Evolutionary conservation across 2,888 invertebrate genomes (phyloP).

Genomic region (Netelia virgata): DNA sequence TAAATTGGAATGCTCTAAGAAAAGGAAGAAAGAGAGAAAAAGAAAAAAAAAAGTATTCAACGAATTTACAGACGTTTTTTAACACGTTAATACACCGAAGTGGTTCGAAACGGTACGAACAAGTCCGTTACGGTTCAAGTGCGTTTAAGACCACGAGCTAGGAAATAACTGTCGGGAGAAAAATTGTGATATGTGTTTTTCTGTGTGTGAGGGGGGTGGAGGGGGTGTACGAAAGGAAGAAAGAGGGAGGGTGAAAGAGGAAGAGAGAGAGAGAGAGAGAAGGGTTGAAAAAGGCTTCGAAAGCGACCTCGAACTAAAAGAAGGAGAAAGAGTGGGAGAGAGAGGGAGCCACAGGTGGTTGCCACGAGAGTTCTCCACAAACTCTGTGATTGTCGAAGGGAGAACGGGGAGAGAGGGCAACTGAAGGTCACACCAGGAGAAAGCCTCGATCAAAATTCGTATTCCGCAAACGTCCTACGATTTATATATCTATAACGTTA

Average conservation of each 20-base stretch:
- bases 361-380: constrained; percentile 31
- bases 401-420: neutral
- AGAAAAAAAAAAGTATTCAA: constrained; percentile 1
- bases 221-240: neutral
- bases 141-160: constrained; percentile 37
- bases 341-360: constrained; percentile 70
- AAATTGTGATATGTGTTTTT: neutral
- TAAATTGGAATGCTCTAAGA: constrained; percentile 82
- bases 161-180: neutral
- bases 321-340: constrained; percentile 18
- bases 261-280: constrained; percentile 17
- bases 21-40: neutral
- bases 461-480: constrained; percentile 20
- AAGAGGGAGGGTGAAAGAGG: neutral
- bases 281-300: constrained; percentile 41
- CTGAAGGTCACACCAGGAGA: constrained; percentile 48
- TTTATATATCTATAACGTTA: neutral
- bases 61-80: neutral
- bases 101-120: neutral
- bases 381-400: constrained; percentile 38
- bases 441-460: constrained; percentile 20
- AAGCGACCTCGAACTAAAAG: constrained; percentile 36
- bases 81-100: neutral
- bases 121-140: constrained; percentile 31
- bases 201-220: constrained; percentile 11